Evolutionary conservation across 2,888 invertebrate genomes (phyloP), one percentile per base, ranked within the genome.

Genomic region (Dasypogon diadema): DNA sequence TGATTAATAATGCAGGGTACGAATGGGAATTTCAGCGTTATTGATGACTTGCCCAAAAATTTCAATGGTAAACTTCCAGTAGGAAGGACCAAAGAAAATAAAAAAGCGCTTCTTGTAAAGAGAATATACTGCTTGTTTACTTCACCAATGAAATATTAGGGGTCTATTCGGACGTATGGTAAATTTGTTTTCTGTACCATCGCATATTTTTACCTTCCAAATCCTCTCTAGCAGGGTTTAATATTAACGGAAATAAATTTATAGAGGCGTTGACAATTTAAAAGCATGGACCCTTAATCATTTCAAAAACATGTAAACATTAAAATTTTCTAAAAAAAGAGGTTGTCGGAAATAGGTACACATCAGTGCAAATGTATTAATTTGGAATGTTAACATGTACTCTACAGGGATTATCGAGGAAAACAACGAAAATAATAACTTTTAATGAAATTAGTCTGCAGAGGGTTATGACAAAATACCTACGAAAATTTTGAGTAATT

Each of bases 1-100:
- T 65, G 65, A 65, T 65, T 65, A 65, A 65, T 65, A 65, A 65
- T 65, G 42, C 48, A 65, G 16, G 37, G 65, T 65, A 22, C 65
- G 65, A 48, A 65, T 24, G 26, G 48, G 24, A 65, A 42, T 22
- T 24, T 65, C 48, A 24, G 10, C 12, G 65, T 65, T 65, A 65
- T 65, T 65, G 65, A 65, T 65, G 46, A 46, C 42, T 60, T 42
- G 21, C 24, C 46, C 65, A 18, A 42, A 65, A 65, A 65, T 65
- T 65, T 48, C 65, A 46, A 65, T 65, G n/a, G 14, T 65, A 65
- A 60, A 34, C 60, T 12, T 18, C 60, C 18, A 37, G 37, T 22
- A 60, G 37, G 18, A 60, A 37, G 14, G 42, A 21, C 34, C 42
- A 6, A 18, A 60, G 37, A 60, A 60, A 60, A 60, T 37, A 42